Conservation (phyloP, 2,797 vertebrate genomes). For the Hapalemur alaotrensis region DNA sequence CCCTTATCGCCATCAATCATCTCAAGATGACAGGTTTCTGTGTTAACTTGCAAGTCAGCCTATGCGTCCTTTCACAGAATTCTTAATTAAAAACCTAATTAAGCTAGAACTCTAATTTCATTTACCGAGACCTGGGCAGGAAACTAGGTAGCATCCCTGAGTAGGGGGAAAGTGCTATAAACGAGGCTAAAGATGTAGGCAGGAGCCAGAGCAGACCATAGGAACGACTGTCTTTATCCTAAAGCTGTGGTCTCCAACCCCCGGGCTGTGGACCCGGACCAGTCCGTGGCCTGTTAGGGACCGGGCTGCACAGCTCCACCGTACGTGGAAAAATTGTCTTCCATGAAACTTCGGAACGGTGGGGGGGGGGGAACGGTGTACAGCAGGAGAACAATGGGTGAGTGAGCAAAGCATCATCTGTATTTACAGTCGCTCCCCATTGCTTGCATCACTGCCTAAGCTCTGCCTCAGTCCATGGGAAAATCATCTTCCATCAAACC, state of each 20-base stretch:
- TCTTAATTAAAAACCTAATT: conserved; percentile 59
- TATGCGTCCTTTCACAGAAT: conserved; percentile 1
- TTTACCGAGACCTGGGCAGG: background rate
- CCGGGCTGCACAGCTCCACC: too few species aligned
- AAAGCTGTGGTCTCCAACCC: background rate
- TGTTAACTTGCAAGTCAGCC: conserved; percentile 19
- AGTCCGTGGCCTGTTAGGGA: too few species aligned
- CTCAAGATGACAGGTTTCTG: conserved; percentile 36
- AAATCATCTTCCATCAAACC: too few species aligned
- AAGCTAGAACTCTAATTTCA: background rate
- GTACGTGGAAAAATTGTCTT: too few species aligned
- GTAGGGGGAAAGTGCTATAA: background rate
- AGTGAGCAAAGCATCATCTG: too few species aligned
- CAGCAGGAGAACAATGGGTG: too few species aligned
- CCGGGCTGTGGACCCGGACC: too few species aligned
- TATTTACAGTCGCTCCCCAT: too few species aligned
- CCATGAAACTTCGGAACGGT: too few species aligned
- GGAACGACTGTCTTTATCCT: background rate
- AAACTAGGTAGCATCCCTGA: background rate
- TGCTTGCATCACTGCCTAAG: too few species aligned
- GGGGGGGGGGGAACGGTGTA: too few species aligned
- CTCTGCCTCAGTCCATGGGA: too few species aligned
- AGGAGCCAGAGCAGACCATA: background rate
- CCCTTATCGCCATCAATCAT: conserved; percentile 42
- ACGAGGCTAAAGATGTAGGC: background rate